phyloP scores from a whole-genome alignment of 2,113 vertebrate genomes.

The Sebastes fasciatus region DNA sequence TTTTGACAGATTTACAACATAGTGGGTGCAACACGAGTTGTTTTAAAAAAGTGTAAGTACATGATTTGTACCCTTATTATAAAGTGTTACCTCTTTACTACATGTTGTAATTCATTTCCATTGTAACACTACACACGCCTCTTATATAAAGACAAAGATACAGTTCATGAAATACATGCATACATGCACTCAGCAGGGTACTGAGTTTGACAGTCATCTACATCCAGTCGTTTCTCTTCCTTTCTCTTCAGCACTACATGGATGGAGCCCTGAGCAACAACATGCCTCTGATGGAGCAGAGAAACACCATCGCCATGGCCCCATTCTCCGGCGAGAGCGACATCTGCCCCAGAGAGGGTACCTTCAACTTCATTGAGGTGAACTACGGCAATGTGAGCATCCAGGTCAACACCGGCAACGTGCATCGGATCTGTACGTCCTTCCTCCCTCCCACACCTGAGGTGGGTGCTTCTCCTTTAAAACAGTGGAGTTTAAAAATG shows the following conservation, averaged over 20 bases:
- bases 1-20: too few relatives aligned
- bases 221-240: neutral
- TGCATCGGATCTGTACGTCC: conserved; percentile 73
- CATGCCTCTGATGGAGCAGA: conserved; percentile 84
- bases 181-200: too few relatives aligned
- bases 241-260: conserved; percentile 85
- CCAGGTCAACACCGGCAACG: conserved; percentile 75
- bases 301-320: conserved; percentile 90
- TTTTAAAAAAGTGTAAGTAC: too few relatives aligned
- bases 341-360: conserved; percentile 76
- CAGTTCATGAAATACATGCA: neutral
- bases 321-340: conserved; percentile 91
- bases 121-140: neutral
- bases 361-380: conserved; percentile 72
- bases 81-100: neutral
- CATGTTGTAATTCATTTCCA: neutral
- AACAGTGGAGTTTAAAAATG: neutral
- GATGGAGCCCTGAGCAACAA: conserved; percentile 91
- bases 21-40: too few relatives aligned
- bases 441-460: conserved; percentile 83
- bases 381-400: conserved; percentile 77
- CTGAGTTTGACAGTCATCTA: too few relatives aligned
- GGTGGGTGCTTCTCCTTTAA: conserved; percentile 55
- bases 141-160: neutral
- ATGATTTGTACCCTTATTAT: too few relatives aligned